A percentile compares a stretch with the other conserved stretches of the same genome.
These are phyloP conservation scores for Glyptemys insculpta DNA, from an alignment of 2,797 vertebrate genomes.

Conservation along the genomic window DNA sequence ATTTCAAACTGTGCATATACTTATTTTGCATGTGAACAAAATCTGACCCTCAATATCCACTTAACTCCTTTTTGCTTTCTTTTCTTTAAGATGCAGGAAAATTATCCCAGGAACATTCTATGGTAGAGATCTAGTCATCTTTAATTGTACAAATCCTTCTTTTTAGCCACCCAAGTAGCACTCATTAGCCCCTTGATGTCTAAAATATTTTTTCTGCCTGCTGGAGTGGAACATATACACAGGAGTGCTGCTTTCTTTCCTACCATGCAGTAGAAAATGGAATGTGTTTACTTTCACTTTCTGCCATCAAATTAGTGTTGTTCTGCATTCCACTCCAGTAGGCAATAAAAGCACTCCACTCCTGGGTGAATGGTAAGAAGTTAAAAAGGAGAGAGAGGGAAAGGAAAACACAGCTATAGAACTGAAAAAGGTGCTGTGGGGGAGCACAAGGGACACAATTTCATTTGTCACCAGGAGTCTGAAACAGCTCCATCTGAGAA, in stretches of 20 bases:
- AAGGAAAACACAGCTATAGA: neutral
- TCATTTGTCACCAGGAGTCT: neutral
- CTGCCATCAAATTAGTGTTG: slow-evolving; percentile 35
- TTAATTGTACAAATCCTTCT: neutral
- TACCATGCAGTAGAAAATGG: neutral
- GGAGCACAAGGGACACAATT: neutral
- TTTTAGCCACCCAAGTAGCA: slow-evolving; percentile 24
- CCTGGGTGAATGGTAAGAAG: neutral
- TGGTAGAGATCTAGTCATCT: neutral
- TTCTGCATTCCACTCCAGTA: slow-evolving; percentile 38
- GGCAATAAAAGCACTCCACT: slow-evolving; percentile 32
- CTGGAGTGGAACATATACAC: slow-evolving; percentile 52
- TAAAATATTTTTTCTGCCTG: slow-evolving; percentile 59
- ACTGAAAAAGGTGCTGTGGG: neutral
- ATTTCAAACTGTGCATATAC: slow-evolving; percentile 25
- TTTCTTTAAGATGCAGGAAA: neutral
- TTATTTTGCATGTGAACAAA: slow-evolving; percentile 16
- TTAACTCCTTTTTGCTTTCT: neutral
- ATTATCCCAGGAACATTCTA: neutral
- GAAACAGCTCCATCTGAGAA: neutral
- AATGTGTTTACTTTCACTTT: slow-evolving; percentile 2
- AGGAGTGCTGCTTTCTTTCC: slow-evolving; percentile 59
- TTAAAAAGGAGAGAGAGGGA: neutral
- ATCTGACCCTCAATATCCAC: neutral
- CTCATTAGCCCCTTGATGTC: slow-evolving; percentile 53